A percentile compares a stretch with the other conserved stretches of the same genome.
phyloP scores from a whole-genome alignment of 2,888 invertebrate genomes.

The Synanthedon vespiformis region DNA sequence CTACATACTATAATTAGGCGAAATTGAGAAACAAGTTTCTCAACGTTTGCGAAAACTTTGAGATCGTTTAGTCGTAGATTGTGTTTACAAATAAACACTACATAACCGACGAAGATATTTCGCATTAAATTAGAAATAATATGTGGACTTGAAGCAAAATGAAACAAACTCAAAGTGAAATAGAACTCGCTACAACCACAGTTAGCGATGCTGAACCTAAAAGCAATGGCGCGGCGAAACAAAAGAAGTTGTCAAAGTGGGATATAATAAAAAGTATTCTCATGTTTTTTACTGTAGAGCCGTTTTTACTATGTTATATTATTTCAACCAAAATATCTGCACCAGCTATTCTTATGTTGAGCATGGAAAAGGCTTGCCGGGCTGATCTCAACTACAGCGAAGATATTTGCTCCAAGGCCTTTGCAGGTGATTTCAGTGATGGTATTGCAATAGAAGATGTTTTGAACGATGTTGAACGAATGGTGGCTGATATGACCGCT shows the following conservation, averaged over 20 bases:
- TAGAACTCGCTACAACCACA: conserved; percentile 13
- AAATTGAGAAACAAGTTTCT: conserved; percentile 21
- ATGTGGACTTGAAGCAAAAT: conserved; percentile 10
- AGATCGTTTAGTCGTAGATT: conserved; percentile 15
- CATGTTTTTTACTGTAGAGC: conserved; percentile 72
- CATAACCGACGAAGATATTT: neutral
- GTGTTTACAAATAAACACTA: conserved; percentile 26
- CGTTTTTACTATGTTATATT: conserved; percentile 73
- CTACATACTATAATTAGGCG: conserved; percentile 9
- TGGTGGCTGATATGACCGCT: conserved; percentile 64
- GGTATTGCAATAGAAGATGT: conserved; percentile 36
- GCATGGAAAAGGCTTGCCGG: conserved; percentile 70
- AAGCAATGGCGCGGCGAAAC: conserved; percentile 7
- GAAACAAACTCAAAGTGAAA: conserved; percentile 16
- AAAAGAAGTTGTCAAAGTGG: conserved; percentile 8
- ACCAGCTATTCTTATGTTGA: conserved; percentile 61
- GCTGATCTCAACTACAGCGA: conserved; percentile 59
- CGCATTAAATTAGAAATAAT: too few species aligned
- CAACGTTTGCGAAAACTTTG: conserved; percentile 8
- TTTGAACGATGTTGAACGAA: conserved; percentile 39
- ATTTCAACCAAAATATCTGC: conserved; percentile 73
- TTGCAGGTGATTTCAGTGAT: conserved; percentile 29
- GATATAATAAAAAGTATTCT: conserved; percentile 16
- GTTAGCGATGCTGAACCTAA: conserved; percentile 9
- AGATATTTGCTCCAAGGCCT: conserved; percentile 53